Base-by-base conservation (phyloP, 2,888 invertebrate genomes). In the Caradrina clavipalpis region DNA sequence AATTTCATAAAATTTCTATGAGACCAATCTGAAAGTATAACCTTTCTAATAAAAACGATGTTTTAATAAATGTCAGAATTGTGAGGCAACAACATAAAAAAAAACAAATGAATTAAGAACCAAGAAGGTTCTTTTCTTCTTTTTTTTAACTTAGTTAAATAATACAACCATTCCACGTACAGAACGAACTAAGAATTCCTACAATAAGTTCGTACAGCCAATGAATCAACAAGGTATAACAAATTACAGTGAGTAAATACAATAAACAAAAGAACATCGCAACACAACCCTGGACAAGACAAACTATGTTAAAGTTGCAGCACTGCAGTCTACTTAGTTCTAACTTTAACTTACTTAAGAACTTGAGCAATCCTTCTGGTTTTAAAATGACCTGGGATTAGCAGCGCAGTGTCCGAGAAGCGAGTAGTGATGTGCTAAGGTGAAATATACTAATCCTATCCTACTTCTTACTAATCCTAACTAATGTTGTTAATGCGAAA, bases 371-470 rank as follows among this genome's bases (percentile, higher is more conserved):
- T 15, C 13, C 5, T 39, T 22, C 5, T 45, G 15, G 26, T 60
- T 70, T 62, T 56, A 49, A 77, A 68, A 58, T 67, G 15, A 80
- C 17, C 45, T 35, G 7, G 17, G 51, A 22, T 58, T 64, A 61
- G 26, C 57, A 70, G 35, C 49, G 57, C 55, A 17, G 54, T 63
- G 61, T n/a, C 57, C 47, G 10, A 61, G 26, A 6, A 50, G 50
- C 53, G 35, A 58, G n/a, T 69, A 68, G 60, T 72, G 71, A 59
- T 59, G 68, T 70, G 39, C 56, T 51, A 62, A 70, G 72, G 80
- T 54, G 8, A 54, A 80, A 85, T 84, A 85, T 83, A 82, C 54
- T 49, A 42, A 64, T 62, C 62, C 49, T 69, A 76, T 77, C 26
- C 26, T 4, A 26, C 26, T n/a, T n/a, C n/a, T n/a, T n/a, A n/a